Base-by-base conservation (phyloP, 30 jellyfish, hydroid and myxozoan species). In the Catostylus mosaicus region DNA sequence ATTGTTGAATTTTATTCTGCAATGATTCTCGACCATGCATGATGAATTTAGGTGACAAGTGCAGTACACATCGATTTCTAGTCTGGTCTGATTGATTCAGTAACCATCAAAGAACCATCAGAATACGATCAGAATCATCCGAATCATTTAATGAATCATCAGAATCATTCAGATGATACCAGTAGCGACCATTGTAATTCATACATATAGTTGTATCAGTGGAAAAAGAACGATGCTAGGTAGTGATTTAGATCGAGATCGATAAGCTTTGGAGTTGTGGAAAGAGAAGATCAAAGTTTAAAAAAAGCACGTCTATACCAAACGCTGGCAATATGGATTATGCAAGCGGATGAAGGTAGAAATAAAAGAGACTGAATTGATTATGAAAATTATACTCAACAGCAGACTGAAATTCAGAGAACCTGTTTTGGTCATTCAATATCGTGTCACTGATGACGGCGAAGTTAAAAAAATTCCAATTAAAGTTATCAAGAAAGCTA, bases 401-500 rank as follows among this genome's bases (percentile, higher is more conserved):
- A 82, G 32, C 78, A 82, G 48, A 40, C 31, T 34, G 77, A 80
- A 67, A 32, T 65, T 56, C 91, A 80, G 60, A 59, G 85, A 14
- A 77, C 91, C 26, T 80, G 65, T 30, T 80, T 80, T 67, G 91
- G 87, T 24, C 91, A 80, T 33, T 18, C 66, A 34, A 66, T 22
- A 1, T 36, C 74, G 33, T 20, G n/a, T 23, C 36, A 56, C 72
- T 7, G 48, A 9, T 20, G 61, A 48, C 3, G 77, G 46, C 32
- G 78, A 40, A 23, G 37, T 66, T 32, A 26, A 36, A 29, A 45
- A 63, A 37, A 66, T 62, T 36, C 22, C 52, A 36, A 22, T 80
- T 29, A 33, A 57, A 18, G 84, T 80, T 38, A 47, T 59, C 20
- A 36, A 54, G 43, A 87, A 80, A 66, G 84, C 84, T 2, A 7